Evolutionary conservation across 2,113 vertebrate species (phyloP).

Genomic region (Esox niger): DNA sequence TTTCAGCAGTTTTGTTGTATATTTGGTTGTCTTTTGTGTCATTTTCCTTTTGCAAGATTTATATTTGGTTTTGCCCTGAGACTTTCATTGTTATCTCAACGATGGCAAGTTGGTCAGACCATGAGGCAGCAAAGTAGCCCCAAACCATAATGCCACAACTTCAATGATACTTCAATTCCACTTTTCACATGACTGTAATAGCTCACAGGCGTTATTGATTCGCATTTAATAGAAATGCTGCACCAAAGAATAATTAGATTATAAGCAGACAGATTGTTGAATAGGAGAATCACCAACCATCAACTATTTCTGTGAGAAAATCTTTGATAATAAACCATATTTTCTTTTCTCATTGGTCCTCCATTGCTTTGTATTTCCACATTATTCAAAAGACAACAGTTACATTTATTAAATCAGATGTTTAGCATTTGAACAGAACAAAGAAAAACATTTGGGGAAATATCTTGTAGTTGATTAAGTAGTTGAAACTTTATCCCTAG

Average conservation of each 20-base stretch:
- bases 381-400: background rate
- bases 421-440: background rate
- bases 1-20: too few relatives aligned
- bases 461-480: background rate
- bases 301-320: constrained; percentile 15
- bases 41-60: too few relatives aligned
- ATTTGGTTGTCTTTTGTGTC: too few relatives aligned
- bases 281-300: background rate
- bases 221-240: background rate
- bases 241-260: constrained; percentile 24
- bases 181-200: too few relatives aligned
- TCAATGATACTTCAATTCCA: background rate
- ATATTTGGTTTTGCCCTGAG: too few relatives aligned
- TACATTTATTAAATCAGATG: background rate
- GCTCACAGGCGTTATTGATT: too few relatives aligned
- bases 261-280: constrained; percentile 1
- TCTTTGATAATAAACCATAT: background rate
- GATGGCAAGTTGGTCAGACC: too few relatives aligned
- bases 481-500: background rate
- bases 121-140: too few relatives aligned
- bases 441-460: background rate
- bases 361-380: background rate
- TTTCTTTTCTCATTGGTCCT: background rate
- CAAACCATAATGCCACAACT: too few relatives aligned
- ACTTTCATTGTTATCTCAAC: too few relatives aligned